Base-by-base conservation (phyloP, 1,140 invertebrate species). In the Heliconius hewitsoni region DNA sequence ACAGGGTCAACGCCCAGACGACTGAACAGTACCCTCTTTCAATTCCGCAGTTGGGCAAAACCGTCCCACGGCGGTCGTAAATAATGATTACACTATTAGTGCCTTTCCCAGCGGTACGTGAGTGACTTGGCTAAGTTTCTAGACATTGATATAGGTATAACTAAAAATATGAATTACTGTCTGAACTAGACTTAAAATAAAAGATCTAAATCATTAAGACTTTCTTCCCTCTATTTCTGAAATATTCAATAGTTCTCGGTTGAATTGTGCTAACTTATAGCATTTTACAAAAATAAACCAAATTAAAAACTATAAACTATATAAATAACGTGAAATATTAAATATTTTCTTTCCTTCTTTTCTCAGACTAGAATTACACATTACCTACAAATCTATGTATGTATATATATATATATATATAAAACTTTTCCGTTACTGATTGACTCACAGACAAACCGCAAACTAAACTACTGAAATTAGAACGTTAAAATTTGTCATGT, bases 1-100 rank as follows among this genome's bases (percentile, higher is more conserved):
- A 46, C 70, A 27, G 39, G 76, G 76, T 77, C 76, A 77, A 77
- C 46, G 76, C 27, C 76, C 76, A 77, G 76, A 77, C 76, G 70
- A n/a, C 30, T 66, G 37, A 66, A 76, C 74, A 39, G 39, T 71
- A 76, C 75, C 57, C 75, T 76, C 75, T 39, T 76, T 76, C 42
- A 34, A 27, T 76, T 18, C 34, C 60, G 37, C 60, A 71, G 66
- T 70, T 27, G 39, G 66, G 60, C 37, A 71, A 71, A 50, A 71
- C 34, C 13, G 37, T 50, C 75, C 72, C 66, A 42, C 66, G 39
- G 23, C 23, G 34, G 42, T 76, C 42, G 75, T 71, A 50, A 52
- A 76, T 52, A 76, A 71, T 50, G 39, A 76, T 76, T 66, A 76
- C 74, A 37, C 52, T 37, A 75, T 75, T 57, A 76, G 71, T 72